A percentile compares a stretch with the other conserved stretches of the same genome.
These are phyloP conservation scores for Epinotia ramella DNA, from an alignment of 2,888 invertebrate species.

Conservation along the genomic window DNA sequence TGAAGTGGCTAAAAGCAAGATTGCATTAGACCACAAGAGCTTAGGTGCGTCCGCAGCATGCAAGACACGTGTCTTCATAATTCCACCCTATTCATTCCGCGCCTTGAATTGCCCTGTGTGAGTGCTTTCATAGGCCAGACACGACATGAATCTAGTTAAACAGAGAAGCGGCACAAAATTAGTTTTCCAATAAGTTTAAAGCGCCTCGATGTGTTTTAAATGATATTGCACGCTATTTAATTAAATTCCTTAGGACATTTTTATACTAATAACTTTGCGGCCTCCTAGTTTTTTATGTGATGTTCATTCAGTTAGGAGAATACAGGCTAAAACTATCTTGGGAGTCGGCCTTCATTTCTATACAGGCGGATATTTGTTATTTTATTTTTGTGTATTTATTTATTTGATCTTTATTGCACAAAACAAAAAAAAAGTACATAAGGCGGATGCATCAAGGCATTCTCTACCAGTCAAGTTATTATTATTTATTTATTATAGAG, in stretches of 20 bases:
- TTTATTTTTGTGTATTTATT: too few species aligned
- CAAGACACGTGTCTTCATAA: conserved; percentile 37
- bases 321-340: too few species aligned
- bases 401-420: too few species aligned
- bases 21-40: conserved; percentile 10
- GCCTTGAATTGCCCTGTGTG: conserved; percentile 31
- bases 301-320: not conserved
- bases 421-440: too few species aligned
- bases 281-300: not conserved
- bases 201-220: not conserved
- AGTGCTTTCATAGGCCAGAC: conserved; percentile 29
- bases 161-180: conserved; percentile 3
- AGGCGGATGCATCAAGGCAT: too few species aligned
- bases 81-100: conserved; percentile 35
- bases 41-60: conserved; percentile 22
- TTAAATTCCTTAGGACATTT: not conserved
- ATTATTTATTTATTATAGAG: too few species aligned
- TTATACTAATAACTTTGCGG: not conserved
- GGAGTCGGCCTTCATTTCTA: too few species aligned
- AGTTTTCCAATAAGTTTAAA: conserved; percentile 4
- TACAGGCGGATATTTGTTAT: too few species aligned
- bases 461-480: too few species aligned
- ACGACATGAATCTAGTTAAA: conserved; percentile 13
- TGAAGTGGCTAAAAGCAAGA: not conserved
- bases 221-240: not conserved